Evolutionary conservation across 2,888 invertebrate genomes (phyloP), one percentile per base, ranked within the genome.

Genomic region (Cantharis rufa): DNA sequence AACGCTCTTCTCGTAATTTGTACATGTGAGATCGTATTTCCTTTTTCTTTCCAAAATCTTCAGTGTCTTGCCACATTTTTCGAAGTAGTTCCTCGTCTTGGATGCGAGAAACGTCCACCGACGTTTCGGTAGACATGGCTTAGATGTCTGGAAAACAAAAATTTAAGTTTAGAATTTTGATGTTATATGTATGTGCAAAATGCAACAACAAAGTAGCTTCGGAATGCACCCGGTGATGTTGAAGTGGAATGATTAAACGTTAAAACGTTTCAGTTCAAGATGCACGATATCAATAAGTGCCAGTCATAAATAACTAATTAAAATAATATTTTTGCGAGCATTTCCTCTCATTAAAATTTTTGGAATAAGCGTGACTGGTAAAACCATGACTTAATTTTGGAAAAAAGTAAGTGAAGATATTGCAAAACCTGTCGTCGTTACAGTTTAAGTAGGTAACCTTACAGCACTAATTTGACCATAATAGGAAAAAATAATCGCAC

Each of bases 1-100:
- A 90, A 78, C 95, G 91, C 85, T 93, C 92, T 87, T 96, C 96
- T 68, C 96, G 92, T 86, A 96, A 90, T 83, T 93, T 93, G 88
- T 94, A 95, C 93, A 95, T 94, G 89, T 96, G 93, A 68, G 94
- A 91, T 78, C 96, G 92, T 84, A 97, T 96, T 88, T 95, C 94
- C 87, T 95, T 95, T 89, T 96, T 95, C 80, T 92, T 92, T 73
- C 94, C 94, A 87, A 94, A 95, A 88, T 96, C 96, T 85, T 95
- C 95, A 69, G 96, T 94, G 87, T 94, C 93, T 89, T 94, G 93
- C 95, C 95, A 95, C 94, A 95, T 94, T 87, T 92, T 92, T 72
- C 94, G 91, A 82, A 95, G 90, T 84, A 93, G 87, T 87, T 94
- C 94, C 88, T 95, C 95, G 90, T 94, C 95, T 82, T 91, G 91